phyloP scores from a whole-genome alignment of 2,888 invertebrate species.

The Pachymerium ferrugineum region DNA sequence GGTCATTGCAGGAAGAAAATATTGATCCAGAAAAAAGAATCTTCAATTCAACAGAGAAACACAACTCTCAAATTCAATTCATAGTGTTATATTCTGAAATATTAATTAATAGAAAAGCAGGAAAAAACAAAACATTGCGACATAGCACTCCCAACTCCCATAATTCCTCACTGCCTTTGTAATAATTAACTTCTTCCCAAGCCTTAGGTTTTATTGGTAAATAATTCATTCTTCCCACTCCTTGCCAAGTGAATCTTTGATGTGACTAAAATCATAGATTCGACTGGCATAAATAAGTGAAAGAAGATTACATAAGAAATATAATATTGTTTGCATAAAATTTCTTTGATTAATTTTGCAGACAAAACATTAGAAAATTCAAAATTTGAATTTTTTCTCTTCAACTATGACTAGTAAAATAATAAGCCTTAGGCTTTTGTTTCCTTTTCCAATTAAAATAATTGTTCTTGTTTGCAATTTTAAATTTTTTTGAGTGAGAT shows the following conservation, averaged over 20 bases:
- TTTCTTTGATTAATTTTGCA: no score
- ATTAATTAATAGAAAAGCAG: not conserved
- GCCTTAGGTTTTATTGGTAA: conserved; percentile 9
- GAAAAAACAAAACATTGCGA: not conserved
- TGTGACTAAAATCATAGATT: no score
- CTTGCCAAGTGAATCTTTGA: conserved; percentile 19
- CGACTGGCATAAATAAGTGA: no score
- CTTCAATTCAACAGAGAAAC: not conserved
- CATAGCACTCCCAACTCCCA: not conserved
- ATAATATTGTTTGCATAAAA: no score
- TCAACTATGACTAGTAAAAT: no score
- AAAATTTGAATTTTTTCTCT: no score
- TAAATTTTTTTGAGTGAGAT: no score
- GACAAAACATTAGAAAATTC: no score
- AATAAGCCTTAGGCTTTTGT: no score
- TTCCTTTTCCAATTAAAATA: no score
- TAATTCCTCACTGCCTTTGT: not conserved
- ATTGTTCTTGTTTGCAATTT: no score
- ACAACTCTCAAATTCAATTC: not conserved
- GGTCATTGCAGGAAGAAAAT: conserved; percentile 9
- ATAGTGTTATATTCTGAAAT: not conserved
- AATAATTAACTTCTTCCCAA: conserved; percentile 3
- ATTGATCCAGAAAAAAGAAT: not conserved
- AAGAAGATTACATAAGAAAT: no score
- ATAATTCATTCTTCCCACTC: not conserved